phyloP scores from a whole-genome alignment of 2,888 invertebrate genomes.

The Anthophora plumipes region DNA sequence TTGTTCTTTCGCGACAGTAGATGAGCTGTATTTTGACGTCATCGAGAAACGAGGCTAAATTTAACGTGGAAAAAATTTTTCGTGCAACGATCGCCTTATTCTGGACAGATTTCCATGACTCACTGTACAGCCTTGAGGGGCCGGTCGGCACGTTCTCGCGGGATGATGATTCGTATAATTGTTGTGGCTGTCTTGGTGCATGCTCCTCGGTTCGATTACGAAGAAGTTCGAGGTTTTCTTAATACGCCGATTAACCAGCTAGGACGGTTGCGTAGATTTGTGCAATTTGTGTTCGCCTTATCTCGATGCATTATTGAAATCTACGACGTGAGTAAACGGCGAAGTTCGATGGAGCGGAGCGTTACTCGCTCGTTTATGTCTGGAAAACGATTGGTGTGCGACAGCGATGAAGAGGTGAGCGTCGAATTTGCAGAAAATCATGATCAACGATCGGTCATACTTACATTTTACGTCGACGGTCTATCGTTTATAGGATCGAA shows the following conservation, averaged over 20 bases:
- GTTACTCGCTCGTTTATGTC: not conserved
- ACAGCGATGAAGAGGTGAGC: not conserved
- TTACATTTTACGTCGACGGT: not conserved
- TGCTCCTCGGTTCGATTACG: slow-evolving; percentile 44
- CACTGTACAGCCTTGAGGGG: slow-evolving; percentile 69
- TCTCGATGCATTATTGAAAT: slow-evolving; percentile 50
- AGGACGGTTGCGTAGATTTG: slow-evolving; percentile 32
- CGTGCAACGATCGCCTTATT: slow-evolving; percentile 61
- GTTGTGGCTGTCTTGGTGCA: slow-evolving; percentile 38
- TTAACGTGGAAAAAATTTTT: slow-evolving; percentile 61
- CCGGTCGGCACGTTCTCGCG: slow-evolving; percentile 62
- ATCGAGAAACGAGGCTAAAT: slow-evolving; percentile 52
- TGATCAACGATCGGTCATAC: not conserved
- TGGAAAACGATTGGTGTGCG: not conserved
- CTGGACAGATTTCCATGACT: slow-evolving; percentile 75
- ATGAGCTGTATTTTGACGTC: slow-evolving; percentile 44
- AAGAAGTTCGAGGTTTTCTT: slow-evolving; percentile 60
- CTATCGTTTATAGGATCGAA: not conserved
- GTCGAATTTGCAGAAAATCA: not conserved
- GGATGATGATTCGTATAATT: slow-evolving; percentile 67
- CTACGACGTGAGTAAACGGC: not conserved
- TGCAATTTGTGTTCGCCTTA: slow-evolving; percentile 37
- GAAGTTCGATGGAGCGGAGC: not conserved
- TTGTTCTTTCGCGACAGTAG: slow-evolving; percentile 14
- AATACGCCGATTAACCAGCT: slow-evolving; percentile 8